Evolutionary conservation across 2,797 vertebrate genomes (phyloP).

Genomic region (Anguilla pacifica): DNA sequence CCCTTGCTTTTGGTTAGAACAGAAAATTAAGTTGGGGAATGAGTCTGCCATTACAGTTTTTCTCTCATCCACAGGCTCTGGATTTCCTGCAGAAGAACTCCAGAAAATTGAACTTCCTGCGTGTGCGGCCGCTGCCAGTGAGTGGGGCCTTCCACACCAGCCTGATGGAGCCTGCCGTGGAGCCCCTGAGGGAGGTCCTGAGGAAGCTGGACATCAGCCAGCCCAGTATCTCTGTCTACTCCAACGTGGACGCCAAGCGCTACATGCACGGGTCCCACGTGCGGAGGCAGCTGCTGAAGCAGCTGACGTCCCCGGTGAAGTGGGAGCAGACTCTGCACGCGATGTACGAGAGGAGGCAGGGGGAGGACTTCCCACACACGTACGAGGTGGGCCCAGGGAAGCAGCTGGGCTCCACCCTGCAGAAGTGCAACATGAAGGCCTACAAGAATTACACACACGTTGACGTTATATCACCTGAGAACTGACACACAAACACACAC

Average conservation of each 20-base stretch:
- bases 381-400: constrained; percentile 89
- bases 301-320: constrained; percentile 86
- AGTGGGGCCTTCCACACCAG: constrained; percentile 91
- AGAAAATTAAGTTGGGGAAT: background rate
- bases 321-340: constrained; percentile 95
- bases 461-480: constrained; percentile 56
- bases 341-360: constrained; percentile 80
- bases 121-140: constrained; percentile 79
- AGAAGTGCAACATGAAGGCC: constrained; percentile 88
- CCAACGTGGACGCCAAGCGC: constrained; percentile 83
- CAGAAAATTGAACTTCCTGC: constrained; percentile 70
- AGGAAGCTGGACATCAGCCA: constrained; percentile 73
- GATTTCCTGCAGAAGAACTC: constrained; percentile 86
- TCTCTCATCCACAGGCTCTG: constrained; percentile 77
- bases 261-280: constrained; percentile 80
- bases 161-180: constrained; percentile 82
- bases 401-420: constrained; percentile 85
- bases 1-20: background rate
- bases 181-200: constrained; percentile 78
- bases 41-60: background rate
- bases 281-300: constrained; percentile 76
- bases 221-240: constrained; percentile 83
- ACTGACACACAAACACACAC: constrained; percentile 24
- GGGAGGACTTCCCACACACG: constrained; percentile 80
- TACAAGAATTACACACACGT: constrained; percentile 76